A percentile compares a stretch with the other conserved stretches of the same genome.
These are phyloP conservation scores for Folsomia candida DNA, from an alignment of 2,888 invertebrate species.

Conservation along the genomic window DNA sequence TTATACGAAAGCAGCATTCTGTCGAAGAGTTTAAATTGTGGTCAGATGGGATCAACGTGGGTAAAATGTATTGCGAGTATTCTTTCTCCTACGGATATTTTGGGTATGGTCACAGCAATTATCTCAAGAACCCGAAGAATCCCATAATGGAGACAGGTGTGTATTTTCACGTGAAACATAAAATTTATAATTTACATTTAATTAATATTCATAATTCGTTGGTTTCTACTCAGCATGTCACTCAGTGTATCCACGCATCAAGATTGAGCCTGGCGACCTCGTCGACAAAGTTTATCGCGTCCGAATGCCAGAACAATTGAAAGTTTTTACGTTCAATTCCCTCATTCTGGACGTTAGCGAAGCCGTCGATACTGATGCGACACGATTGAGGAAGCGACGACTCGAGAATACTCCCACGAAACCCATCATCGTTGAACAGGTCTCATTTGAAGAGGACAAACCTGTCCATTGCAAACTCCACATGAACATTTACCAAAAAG, in stretches of 20 bases:
- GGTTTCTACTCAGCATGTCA: conserved; percentile 15
- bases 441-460: conserved; percentile 37
- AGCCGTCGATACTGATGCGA: not conserved
- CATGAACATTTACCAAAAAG: conserved; percentile 43
- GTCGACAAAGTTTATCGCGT: conserved; percentile 30
- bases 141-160: conserved; percentile 39
- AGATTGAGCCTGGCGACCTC: conserved; percentile 28
- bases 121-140: conserved; percentile 38
- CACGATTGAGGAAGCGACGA: not conserved
- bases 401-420: conserved; percentile 26
- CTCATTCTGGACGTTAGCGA: conserved; percentile 38
- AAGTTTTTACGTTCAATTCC: conserved; percentile 36
- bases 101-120: conserved; percentile 46
- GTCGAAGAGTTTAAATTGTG: conserved; percentile 30
- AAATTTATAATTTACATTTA: not conserved
- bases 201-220: too few species aligned
- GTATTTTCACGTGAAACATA: not conserved
- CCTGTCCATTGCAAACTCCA: conserved; percentile 41
- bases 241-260: conserved; percentile 46
- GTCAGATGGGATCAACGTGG: conserved; percentile 36
- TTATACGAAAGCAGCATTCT: conserved; percentile 37
- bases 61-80: conserved; percentile 36
- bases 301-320: conserved; percentile 32
- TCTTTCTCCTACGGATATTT: conserved; percentile 44
- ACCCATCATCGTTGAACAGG: conserved; percentile 34